Base-by-base conservation (phyloP, 92 coral and sea anemone species). In the Epizoanthus illoricatus region DNA sequence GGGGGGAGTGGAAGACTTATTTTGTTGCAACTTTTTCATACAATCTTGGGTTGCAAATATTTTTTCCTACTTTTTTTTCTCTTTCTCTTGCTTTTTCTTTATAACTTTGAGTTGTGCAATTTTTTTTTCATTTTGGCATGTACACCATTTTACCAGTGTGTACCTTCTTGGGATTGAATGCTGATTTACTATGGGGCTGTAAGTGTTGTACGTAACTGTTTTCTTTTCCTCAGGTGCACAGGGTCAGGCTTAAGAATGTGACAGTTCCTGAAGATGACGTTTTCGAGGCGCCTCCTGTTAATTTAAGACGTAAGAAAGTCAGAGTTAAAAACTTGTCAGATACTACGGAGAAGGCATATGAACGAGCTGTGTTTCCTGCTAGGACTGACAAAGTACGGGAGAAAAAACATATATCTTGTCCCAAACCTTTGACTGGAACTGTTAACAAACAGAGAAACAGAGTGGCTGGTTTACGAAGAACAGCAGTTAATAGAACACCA, bases 221-320 rank as follows among this genome's bases (percentile, higher is more conserved):
- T 10, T 33, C 70, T 71, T 5, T 52, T 16, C 15, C 40, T 6
- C 23, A 65, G 74, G 61, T 49, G 49, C 88, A 68, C 60, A 56
- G 73, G 42, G 84, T 79, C 16, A 66, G 88, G 68, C 76, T 85
- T 18, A 85, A 85, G 63, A 65, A 85, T 85, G 88, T 72, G 4
- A 85, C 88, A 52, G 54, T 76, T 17, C 67, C 58, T 28, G 85
- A 81, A 54, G 55, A 47, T 67, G 76, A 33, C 45, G 56, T 36
- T 40, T 67, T 42, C 40, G 18, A 59, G 36, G 17, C 45, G 3
- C 12, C 8, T 12, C 5, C 45, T 36, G 16, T 73, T 73, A 54
- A 17, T 20, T 12, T 78, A 10, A 60, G 58, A 1, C 49, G 47
- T 20, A 78, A 64, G 41, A 78, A 78, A 13, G 82, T 78, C 13